phyloP scores from a whole-genome alignment of 2,797 vertebrate genomes.

The Knipowitschia caucasica region DNA sequence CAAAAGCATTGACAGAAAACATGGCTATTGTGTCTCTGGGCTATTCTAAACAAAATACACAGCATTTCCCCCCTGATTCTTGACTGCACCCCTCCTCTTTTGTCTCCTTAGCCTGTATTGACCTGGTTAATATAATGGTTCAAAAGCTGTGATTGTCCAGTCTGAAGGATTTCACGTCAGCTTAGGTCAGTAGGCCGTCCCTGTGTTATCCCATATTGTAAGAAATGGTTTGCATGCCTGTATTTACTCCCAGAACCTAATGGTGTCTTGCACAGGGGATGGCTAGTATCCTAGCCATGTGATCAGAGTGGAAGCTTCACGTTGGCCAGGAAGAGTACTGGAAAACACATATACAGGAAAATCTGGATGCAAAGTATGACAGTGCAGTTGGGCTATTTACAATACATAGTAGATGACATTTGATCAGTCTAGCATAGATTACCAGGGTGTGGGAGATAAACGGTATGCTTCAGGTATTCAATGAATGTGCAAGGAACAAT shows the following conservation, averaged over 20 bases:
- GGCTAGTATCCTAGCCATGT: constrained; percentile 21
- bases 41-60: constrained; percentile 12
- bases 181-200: constrained; percentile 59
- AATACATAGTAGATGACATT: background rate
- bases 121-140: constrained; percentile 62
- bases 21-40: constrained; percentile 8
- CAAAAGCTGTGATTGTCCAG: constrained; percentile 35
- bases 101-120: constrained; percentile 40
- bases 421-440: background rate
- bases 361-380: background rate
- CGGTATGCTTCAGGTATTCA: background rate
- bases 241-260: constrained; percentile 12
- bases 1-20: constrained; percentile 21
- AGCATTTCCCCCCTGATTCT: constrained; percentile 4
- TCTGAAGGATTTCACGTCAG: constrained; percentile 22
- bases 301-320: constrained; percentile 48
- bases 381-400: background rate
- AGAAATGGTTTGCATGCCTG: background rate
- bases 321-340: constrained; percentile 60
- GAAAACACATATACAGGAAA: constrained; percentile 8
- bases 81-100: constrained; percentile 23
- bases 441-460: background rate
- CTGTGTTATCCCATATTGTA: constrained; percentile 11
- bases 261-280: constrained; percentile 41
- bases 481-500: background rate